These are phyloP conservation scores for Podarcis siculus DNA, from an alignment of 2,797 vertebrate genomes.

Conservation along the genomic window DNA sequence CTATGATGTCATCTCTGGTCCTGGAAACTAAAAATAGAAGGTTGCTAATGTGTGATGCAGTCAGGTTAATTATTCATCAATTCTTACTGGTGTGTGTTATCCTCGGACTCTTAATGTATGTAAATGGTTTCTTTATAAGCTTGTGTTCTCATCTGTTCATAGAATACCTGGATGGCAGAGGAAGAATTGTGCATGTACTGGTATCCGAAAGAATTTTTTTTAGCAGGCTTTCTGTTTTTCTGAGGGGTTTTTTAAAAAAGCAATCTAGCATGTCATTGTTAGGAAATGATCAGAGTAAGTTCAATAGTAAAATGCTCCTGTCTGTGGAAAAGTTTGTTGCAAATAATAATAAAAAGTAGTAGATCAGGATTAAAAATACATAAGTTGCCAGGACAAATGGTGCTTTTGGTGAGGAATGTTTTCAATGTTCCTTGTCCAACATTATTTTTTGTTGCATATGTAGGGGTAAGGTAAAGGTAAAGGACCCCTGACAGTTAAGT, in stretches of 20 bases:
- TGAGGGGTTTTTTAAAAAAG: too few species aligned
- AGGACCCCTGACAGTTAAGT: too few species aligned
- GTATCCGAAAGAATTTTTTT: too few species aligned
- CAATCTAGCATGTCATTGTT: too few species aligned
- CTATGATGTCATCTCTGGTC: conserved; percentile 48
- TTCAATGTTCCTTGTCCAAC: background rate
- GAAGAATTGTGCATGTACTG: conserved; percentile 29
- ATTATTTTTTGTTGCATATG: background rate
- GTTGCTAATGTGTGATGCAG: conserved; percentile 56
- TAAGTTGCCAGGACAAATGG: background rate
- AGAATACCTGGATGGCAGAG: conserved; percentile 46
- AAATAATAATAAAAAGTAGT: background rate
- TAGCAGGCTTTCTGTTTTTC: too few species aligned
- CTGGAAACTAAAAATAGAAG: conserved; percentile 69
- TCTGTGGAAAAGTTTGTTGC: too few species aligned
- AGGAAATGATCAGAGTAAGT: conserved; percentile 8
- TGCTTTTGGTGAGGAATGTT: background rate
- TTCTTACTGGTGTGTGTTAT: conserved; percentile 74
- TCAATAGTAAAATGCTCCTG: conserved; percentile 22
- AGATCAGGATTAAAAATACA: background rate
- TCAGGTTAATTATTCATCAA: conserved; percentile 76
- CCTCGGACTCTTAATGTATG: conserved; percentile 56
- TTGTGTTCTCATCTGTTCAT: conserved; percentile 66
- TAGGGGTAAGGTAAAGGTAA: too few species aligned
- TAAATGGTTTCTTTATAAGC: conserved; percentile 64